Base-by-base conservation (phyloP, 2,113 vertebrate species). In the Phasianus colchicus region DNA sequence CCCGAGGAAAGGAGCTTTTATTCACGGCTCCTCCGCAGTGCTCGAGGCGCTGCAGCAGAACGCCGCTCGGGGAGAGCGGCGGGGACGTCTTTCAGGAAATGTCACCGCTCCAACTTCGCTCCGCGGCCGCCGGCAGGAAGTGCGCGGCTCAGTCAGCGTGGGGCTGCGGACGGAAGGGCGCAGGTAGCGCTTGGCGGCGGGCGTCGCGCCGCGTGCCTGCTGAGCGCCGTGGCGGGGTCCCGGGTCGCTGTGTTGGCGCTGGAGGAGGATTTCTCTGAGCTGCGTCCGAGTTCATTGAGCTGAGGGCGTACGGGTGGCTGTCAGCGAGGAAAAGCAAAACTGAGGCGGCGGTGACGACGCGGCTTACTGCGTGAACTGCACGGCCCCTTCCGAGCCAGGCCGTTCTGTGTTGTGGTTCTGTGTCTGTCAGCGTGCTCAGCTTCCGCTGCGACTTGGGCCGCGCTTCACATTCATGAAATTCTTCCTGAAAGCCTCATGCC, bases 401-500 rank as follows among this genome's bases (percentile, higher is more conserved):
- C 52, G 6, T 15, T 54, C 52, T 17, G 27, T 16, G 27, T 14
- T 54, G 8, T 36, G 36, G 36, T 36, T 36, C 52, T 29, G 15
- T 30, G 87, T 43, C 48, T 60, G 42, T 27, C 72, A 66, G 34
- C 34, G 77, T 70, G 70, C 57, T 86, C 24, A 30, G 78, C 75
- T 81, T 81, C 24, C 4, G 1, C 50, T 6, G 1, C 50, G 50
- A 6, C 43, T 47, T 25, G 24, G n/a, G 9, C 79, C 83, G 20
- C 64, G 63, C 47, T 75, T 92, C 75, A 36, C 42, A 25, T 88
- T 88, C 65, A 40, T 79, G 22, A 88, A 74, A 90, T 82, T 90
- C 74, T 61, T 86, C 0, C 0, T 54, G 76, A 47, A 95, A 93
- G 43, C 5, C 30, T 20, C n/a, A 9, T 70, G 43, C 42, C 67